Evolutionary conservation across 30 jellyfish, hydroid and myxozoan genomes (phyloP), one percentile per base, ranked within the genome.

Genomic region (Pelagia noctiluca): DNA sequence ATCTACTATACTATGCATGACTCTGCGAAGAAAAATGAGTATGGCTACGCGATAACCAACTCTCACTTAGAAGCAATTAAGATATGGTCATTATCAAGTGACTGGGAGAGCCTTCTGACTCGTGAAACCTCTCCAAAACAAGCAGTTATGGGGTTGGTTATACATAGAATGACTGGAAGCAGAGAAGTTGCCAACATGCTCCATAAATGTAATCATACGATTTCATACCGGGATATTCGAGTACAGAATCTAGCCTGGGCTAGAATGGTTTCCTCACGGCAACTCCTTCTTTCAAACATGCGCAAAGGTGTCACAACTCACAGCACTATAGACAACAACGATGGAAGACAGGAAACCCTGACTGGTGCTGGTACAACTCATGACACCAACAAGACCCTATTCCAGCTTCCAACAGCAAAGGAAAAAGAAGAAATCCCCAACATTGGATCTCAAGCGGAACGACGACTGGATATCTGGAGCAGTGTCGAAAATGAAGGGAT

Each of bases 311-410:
- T 78, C 23, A 48, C 35, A 22, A 78, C 89, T 13, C 89, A 78
- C 33, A 60, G 73, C 50, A 81, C 84, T 30, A 1, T 63, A 21
- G 89, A 78, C 71, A 78, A 78, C 81, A 78, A 60, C 63, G 89
- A 78, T 63, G 89, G 72, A 46, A 37, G 72, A 38, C 89, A 78
- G 89, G 83, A 78, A 0, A 78, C 89, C 0, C 0, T 38, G 26
- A 78, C 89, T 3, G 89, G 89, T 35, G 49, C 73, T 22, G 81
- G 89, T 10, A 78, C 89, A 16, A 78, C 89, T 16, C 85, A 82
- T 26, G 87, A 82, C 53, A 82, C 93, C 48, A 82, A 82, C 57
- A 82, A 29, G 87, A 71, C 88, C 16, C 63, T 82, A n/a, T 82
- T 82, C 61, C 87, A 53, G 73, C 52, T 78, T 12, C 89, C 73